Percentiles rank a stretch among this genome's conserved stretches.
These are phyloP conservation scores for Apis florea DNA, from an alignment of 1,140 invertebrate genomes.

Conservation along the genomic window DNA sequence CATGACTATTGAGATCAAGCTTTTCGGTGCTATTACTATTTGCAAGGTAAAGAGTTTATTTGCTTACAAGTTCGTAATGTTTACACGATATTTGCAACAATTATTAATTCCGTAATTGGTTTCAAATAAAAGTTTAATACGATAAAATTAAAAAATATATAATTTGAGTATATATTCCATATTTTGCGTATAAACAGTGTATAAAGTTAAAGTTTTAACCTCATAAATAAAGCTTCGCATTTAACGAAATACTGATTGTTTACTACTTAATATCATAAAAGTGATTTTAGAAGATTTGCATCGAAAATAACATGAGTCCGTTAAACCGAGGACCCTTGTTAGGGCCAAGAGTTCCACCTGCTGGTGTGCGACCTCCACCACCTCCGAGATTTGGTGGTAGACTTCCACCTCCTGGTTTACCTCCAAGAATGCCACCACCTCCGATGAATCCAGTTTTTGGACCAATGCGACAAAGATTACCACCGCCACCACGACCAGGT, in stretches of 20 bases:
- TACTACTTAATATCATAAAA: background rate
- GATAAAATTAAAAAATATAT: background rate
- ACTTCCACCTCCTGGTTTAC: slow-evolving; percentile 65
- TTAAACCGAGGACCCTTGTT: slow-evolving; percentile 69
- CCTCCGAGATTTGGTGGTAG: slow-evolving; percentile 69
- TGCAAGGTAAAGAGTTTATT: background rate
- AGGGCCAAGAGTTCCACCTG: slow-evolving; percentile 64
- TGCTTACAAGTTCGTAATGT: slow-evolving; percentile 4
- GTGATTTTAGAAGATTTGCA: background rate
- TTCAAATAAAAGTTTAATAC: background rate
- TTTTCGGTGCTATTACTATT: background rate
- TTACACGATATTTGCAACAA: background rate
- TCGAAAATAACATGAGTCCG: slow-evolving; percentile 63
- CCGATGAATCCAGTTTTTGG: slow-evolving; percentile 65
- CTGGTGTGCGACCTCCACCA: slow-evolving; percentile 64
- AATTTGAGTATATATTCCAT: background rate
- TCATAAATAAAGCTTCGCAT: background rate
- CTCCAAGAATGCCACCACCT: slow-evolving; percentile 62
- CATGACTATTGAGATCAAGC: background rate
- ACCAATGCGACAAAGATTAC: slow-evolving; percentile 64
- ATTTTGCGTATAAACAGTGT: slow-evolving; percentile 22
- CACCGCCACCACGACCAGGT: slow-evolving; percentile 58
- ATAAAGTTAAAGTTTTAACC: slow-evolving; percentile 27
- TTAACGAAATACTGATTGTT: background rate
- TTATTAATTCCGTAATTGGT: background rate